phyloP scores from a whole-genome alignment of 2,888 invertebrate genomes.

The Smittia aterrima region DNA sequence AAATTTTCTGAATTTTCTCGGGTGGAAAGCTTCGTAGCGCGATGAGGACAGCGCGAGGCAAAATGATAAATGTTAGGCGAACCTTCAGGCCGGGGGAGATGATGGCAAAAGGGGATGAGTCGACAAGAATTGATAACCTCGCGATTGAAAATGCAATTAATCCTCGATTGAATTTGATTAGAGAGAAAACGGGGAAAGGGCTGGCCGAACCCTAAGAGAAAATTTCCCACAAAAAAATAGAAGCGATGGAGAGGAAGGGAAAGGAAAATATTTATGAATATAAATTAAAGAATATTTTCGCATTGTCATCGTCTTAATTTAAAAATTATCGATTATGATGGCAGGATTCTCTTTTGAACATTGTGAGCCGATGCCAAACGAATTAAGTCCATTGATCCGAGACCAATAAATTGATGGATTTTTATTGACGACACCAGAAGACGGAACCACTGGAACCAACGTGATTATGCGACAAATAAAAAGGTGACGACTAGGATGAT shows the following conservation, averaged over 20 bases:
- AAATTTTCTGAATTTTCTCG: background rate
- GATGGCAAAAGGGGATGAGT: slow-evolving; percentile 2
- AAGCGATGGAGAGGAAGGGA: too few relatives aligned
- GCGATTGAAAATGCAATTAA: slow-evolving; percentile 35
- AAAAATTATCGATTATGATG: slow-evolving; percentile 33
- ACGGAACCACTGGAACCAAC: slow-evolving; percentile 7
- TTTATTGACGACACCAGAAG: background rate
- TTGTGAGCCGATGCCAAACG: background rate
- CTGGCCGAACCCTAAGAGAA: background rate
- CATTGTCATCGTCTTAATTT: slow-evolving; percentile 37
- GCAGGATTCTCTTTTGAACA: background rate
- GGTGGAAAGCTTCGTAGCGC: background rate
- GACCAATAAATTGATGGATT: slow-evolving; percentile 7
- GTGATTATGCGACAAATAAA: background rate
- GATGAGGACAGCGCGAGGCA: background rate
- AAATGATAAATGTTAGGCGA: background rate
- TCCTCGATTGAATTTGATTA: slow-evolving; percentile 31
- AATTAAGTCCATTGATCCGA: slow-evolving; percentile 14
- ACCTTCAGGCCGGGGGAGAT: background rate
- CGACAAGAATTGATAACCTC: slow-evolving; percentile 16
- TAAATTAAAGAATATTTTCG: slow-evolving; percentile 26
- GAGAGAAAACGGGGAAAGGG: slow-evolving; percentile 4
- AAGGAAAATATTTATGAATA: slow-evolving; percentile 19
- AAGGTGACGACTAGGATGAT: background rate
- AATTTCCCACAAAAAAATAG: background rate